Percentiles rank a stretch among this genome's conserved stretches.
Conservation (phyloP, 2,113 vertebrate species). For the Tachysurus vachellii region DNA sequence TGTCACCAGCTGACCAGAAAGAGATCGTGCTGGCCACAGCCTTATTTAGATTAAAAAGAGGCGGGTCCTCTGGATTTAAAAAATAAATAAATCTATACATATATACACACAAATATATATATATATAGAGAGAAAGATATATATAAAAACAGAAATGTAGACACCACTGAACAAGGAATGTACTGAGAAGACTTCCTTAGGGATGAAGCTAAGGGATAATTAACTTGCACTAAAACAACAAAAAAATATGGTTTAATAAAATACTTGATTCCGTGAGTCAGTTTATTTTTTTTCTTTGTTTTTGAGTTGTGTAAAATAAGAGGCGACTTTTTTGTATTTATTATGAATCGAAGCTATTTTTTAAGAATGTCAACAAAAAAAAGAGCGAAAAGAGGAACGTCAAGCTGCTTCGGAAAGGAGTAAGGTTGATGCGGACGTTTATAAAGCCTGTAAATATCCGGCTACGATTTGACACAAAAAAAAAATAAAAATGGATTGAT, state of each 20-base stretch:
- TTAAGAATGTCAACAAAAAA: conserved; percentile 70
- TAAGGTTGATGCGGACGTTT: conserved; percentile 80
- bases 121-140: conserved; percentile 49
- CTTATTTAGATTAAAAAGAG: conserved; percentile 80
- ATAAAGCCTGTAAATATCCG: conserved; percentile 93
- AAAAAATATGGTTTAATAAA: conserved; percentile 80
- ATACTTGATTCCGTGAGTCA: conserved; percentile 97
- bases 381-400: conserved; percentile 71
- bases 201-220: conserved; percentile 86
- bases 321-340: conserved; percentile 97
- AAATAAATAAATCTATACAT: conserved; percentile 62
- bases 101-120: conserved; percentile 44
- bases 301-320: conserved; percentile 98
- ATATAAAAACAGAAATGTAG: conserved; percentile 78
- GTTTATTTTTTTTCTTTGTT: conserved; percentile 80
- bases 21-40: conserved; percentile 83
- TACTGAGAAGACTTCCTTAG: conserved; percentile 89
- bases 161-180: conserved; percentile 93
- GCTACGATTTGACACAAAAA: conserved; percentile 59
- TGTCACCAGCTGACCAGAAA: conserved; percentile 83
- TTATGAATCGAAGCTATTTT: conserved; percentile 99
- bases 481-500: conserved; percentile 10
- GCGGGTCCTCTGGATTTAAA: conserved; percentile 86
- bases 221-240: conserved; percentile 93
- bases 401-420: conserved; percentile 74